Conservation (phyloP, 2,888 invertebrate genomes). For the Phaonia tiefii region DNA sequence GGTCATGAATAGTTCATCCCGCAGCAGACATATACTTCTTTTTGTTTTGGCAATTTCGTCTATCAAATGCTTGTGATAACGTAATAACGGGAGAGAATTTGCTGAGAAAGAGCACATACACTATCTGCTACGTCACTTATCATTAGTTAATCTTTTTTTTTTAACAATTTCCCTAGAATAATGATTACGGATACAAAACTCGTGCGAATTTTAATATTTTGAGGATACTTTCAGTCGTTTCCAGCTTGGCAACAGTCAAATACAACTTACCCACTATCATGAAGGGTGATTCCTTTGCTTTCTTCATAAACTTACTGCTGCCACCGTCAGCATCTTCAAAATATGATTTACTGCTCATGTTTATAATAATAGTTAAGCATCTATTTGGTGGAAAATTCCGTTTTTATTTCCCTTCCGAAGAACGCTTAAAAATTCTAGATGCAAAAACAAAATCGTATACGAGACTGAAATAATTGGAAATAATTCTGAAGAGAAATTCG, state of each 20-base stretch:
- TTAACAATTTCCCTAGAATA: slow-evolving; percentile 1
- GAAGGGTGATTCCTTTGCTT: slow-evolving; percentile 87
- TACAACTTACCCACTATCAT: slow-evolving; percentile 85
- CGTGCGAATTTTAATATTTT: background rate
- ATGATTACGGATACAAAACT: slow-evolving; percentile 21
- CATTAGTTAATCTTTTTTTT: background rate
- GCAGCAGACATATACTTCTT: slow-evolving; percentile 43
- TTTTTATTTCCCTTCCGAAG: background rate
- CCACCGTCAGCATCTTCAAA: slow-evolving; percentile 75
- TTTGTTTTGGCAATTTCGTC: slow-evolving; percentile 1
- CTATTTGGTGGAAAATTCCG: slow-evolving; percentile 24
- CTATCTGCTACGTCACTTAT: background rate
- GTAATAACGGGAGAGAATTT: background rate
- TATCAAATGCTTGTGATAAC: background rate
- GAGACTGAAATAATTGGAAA: too few relatives aligned
- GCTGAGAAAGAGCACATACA: background rate
- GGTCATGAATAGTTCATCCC: slow-evolving; percentile 39
- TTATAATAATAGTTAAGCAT: background rate
- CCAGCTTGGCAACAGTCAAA: slow-evolving; percentile 53
- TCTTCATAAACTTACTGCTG: slow-evolving; percentile 82
- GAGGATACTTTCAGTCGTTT: background rate
- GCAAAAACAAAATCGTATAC: too few relatives aligned
- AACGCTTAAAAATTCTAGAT: too few relatives aligned
- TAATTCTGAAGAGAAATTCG: too few relatives aligned
- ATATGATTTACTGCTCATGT: slow-evolving; percentile 77